These are phyloP conservation scores for Atrina japonica DNA, from an alignment of 2,888 invertebrate species.

Conservation along the genomic window DNA sequence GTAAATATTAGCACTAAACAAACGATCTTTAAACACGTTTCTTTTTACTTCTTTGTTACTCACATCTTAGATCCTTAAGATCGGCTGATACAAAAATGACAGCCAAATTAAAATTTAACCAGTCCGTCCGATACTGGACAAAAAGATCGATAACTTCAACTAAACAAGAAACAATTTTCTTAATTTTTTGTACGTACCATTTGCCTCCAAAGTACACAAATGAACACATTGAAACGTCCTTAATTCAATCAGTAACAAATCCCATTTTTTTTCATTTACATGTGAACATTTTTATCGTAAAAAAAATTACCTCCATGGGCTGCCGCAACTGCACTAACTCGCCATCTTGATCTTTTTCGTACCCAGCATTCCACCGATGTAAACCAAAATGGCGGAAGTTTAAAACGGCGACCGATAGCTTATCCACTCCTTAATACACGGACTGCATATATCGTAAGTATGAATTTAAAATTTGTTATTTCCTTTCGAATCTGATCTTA, in stretches of 20 bases:
- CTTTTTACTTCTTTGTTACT: too few species aligned
- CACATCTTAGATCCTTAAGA: too few species aligned
- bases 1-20: too few species aligned
- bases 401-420: constrained; percentile 1
- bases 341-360: constrained; percentile 57
- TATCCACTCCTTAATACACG: constrained; percentile 28
- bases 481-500: too few species aligned
- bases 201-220: too few species aligned
- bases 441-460: constrained; percentile 27
- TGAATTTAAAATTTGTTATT: constrained; percentile 9
- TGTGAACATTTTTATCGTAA: constrained; percentile 6
- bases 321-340: constrained; percentile 46
- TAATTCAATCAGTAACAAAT: too few species aligned
- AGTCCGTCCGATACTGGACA: constrained; percentile 31
- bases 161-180: too few species aligned
- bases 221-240: too few species aligned
- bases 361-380: constrained; percentile 56
- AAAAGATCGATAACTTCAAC: constrained; percentile 29
- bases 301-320: constrained; percentile 51
- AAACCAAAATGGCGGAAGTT: constrained; percentile 56
- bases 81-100: constrained; percentile 18
- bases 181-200: too few species aligned
- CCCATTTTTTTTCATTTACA: too few species aligned
- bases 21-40: too few species aligned
- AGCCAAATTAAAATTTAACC: constrained; percentile 33